Evolutionary conservation across 2,797 vertebrate species (phyloP).

Genomic region (Podarcis lilfordi): DNA sequence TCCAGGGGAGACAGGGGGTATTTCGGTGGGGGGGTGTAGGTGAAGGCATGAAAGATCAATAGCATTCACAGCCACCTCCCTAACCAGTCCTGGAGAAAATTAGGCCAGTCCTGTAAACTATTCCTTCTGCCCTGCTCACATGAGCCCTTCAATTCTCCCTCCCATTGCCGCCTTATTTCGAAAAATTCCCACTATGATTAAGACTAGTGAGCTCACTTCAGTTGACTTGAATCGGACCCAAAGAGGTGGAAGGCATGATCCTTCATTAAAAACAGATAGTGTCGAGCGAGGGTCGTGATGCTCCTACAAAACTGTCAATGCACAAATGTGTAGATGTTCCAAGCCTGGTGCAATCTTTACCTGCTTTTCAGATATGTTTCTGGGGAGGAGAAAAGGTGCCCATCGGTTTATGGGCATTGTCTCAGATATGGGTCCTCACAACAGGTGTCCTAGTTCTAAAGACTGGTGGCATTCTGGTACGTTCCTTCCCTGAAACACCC

Average conservation of each 20-base stretch:
- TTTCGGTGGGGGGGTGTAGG: too few relatives aligned
- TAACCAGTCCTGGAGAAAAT: too few relatives aligned
- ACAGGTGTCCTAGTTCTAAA: not conserved
- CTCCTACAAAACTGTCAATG: not conserved
- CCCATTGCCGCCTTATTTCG: not conserved
- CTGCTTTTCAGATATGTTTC: not conserved
- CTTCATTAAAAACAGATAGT: not conserved
- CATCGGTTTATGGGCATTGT: not conserved
- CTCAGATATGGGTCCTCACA: not conserved
- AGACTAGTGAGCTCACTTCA: not conserved
- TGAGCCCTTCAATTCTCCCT: too few relatives aligned
- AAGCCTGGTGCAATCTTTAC: not conserved
- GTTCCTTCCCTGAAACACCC: not conserved
- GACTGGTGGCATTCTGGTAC: not conserved
- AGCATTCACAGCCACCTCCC: too few relatives aligned
- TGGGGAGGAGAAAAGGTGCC: not conserved
- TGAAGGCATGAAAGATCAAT: too few relatives aligned
- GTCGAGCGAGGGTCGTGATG: not conserved
- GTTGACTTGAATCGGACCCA: too few relatives aligned
- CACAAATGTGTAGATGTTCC: conserved; percentile 4
- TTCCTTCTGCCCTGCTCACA: too few relatives aligned
- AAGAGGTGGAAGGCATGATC: not conserved
- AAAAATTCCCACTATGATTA: not conserved
- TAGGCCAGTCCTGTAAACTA: too few relatives aligned
- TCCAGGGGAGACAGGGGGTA: too few relatives aligned